Conservation (phyloP, 2,888 invertebrate species). For the Bimastos eiseni region DNA sequence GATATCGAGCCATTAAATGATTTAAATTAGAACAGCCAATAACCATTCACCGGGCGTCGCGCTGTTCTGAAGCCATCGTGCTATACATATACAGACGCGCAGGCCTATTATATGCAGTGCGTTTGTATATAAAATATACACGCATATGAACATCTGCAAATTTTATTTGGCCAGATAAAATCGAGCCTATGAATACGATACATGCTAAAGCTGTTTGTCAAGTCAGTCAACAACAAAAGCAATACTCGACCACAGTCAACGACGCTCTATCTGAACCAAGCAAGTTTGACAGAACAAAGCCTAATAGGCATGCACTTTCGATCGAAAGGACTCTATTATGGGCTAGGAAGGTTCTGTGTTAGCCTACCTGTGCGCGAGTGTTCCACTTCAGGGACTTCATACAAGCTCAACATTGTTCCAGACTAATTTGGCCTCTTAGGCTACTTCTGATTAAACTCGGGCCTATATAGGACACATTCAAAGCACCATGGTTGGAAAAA, state of each 20-base stretch:
- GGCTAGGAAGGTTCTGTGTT: background rate
- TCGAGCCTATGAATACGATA: background rate
- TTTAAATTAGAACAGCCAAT: slow-evolving; percentile 13
- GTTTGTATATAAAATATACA: background rate
- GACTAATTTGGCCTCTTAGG: background rate
- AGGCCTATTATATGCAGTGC: background rate
- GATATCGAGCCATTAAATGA: slow-evolving; percentile 13
- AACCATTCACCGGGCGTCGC: slow-evolving; percentile 3
- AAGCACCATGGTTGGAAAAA: no score
- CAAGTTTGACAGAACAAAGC: background rate
- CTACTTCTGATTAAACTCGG: no score
- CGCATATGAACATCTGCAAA: background rate
- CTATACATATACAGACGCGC: background rate
- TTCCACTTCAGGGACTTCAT: background rate
- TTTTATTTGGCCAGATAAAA: background rate
- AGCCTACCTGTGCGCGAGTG: background rate
- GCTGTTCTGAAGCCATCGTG: background rate
- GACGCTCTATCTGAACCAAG: background rate
- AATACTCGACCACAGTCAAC: background rate
- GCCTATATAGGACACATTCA: no score
- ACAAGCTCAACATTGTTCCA: background rate
- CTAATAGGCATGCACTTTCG: background rate
- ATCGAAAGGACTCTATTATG: background rate
- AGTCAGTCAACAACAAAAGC: background rate
- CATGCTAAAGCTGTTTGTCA: background rate